Percentiles rank a stretch among this genome's conserved stretches.
phyloP scores from a whole-genome alignment of 2,888 invertebrate species.

The Argyresthia goedartella region DNA sequence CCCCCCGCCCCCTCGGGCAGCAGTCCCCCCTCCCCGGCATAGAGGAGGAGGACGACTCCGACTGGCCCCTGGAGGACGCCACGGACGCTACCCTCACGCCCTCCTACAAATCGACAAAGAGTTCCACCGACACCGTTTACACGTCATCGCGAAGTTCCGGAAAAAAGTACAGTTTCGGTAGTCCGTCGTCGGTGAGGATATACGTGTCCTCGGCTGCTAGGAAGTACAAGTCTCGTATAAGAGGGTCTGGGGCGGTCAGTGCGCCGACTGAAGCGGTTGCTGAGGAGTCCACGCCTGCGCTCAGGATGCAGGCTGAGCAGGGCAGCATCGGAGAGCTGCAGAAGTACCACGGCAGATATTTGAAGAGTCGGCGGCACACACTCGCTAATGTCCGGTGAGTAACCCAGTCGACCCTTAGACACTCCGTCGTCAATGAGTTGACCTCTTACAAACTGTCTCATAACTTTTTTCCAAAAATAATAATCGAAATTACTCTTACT shows the following conservation, averaged over 20 bases:
- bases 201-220: slow-evolving; percentile 68
- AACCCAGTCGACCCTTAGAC: neutral
- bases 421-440: no score
- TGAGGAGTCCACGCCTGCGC: slow-evolving; percentile 42
- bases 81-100: slow-evolving; percentile 62
- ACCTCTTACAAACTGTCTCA: no score
- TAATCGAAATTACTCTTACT: no score
- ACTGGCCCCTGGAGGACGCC: slow-evolving; percentile 66
- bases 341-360: slow-evolving; percentile 88
- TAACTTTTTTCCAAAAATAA: no score
- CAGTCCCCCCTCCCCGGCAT: slow-evolving; percentile 85
- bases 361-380: slow-evolving; percentile 89
- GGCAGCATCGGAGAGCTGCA: slow-evolving; percentile 92
- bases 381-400: slow-evolving; percentile 95
- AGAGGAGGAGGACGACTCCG: slow-evolving; percentile 83
- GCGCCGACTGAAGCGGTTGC: slow-evolving; percentile 30
- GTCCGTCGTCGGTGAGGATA: slow-evolving; percentile 72
- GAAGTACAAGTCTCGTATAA: slow-evolving; percentile 64
- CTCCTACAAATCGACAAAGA: slow-evolving; percentile 63
- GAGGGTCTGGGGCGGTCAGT: slow-evolving; percentile 50
- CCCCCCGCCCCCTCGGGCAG: slow-evolving; percentile 73
- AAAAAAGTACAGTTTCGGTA: slow-evolving; percentile 64
- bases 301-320: slow-evolving; percentile 93
- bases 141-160: slow-evolving; percentile 61
- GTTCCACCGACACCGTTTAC: slow-evolving; percentile 63